phyloP scores from a whole-genome alignment of 2,797 vertebrate species.

The Anguilla obscura region DNA sequence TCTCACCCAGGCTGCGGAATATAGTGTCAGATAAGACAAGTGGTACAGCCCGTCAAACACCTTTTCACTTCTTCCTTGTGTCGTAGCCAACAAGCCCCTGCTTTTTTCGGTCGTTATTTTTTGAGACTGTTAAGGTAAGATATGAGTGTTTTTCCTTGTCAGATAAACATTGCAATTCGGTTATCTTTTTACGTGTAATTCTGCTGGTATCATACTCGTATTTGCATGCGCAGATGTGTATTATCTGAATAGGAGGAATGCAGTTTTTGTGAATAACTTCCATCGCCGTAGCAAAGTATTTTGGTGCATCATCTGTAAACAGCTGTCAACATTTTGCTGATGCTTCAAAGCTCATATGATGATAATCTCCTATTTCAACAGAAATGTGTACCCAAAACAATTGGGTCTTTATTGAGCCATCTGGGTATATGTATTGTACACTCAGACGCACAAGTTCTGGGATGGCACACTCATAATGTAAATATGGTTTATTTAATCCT shows the following conservation, averaged over 20 bases:
- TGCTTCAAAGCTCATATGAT: neutral
- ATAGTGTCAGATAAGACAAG: neutral
- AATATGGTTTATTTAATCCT: neutral
- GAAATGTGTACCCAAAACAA: neutral
- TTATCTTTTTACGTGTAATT: neutral
- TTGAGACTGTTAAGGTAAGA: neutral
- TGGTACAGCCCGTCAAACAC: neutral
- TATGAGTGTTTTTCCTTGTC: neutral
- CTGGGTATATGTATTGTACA: neutral
- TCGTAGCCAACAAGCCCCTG: neutral
- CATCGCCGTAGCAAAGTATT: neutral
- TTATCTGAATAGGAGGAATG: neutral
- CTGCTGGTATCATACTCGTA: neutral
- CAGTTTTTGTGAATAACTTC: neutral
- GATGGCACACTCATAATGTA: neutral
- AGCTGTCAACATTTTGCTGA: neutral
- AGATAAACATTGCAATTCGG: neutral
- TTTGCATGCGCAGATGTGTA: neutral
- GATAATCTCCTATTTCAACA: neutral
- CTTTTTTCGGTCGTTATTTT: slow-evolving; percentile 5
- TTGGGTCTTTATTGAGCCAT: neutral
- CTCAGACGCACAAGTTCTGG: neutral
- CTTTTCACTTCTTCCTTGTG: neutral
- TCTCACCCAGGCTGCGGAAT: neutral
- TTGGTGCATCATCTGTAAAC: neutral